Conservation (phyloP, 2,888 invertebrate genomes). For the Thysanoteuthis rhombus region DNA sequence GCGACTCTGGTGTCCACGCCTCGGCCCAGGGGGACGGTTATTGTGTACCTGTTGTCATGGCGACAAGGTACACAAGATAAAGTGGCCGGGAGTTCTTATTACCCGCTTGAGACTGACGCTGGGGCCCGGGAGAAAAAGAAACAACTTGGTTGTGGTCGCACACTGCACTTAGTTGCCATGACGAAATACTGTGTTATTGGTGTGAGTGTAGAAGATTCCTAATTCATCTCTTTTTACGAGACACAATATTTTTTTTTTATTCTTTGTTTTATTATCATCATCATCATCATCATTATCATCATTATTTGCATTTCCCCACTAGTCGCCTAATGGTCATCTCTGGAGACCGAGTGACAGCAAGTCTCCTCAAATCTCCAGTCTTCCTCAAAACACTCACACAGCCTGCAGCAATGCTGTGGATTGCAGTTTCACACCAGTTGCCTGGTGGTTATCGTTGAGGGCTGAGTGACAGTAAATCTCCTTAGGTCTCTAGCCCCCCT, state of each 20-base stretch:
- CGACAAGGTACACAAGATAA: background rate
- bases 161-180: conserved; percentile 12
- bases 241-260: background rate
- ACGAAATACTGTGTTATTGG: background rate
- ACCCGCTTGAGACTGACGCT: background rate
- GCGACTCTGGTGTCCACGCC: background rate
- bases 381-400: no score
- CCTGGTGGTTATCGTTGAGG: no score
- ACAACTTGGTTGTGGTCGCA: background rate
- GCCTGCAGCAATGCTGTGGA: no score
- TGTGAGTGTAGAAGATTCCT: background rate
- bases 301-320: no score
- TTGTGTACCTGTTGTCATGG: background rate
- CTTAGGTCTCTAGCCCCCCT: no score
- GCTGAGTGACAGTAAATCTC: no score
- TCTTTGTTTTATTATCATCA: background rate
- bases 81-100: background rate
- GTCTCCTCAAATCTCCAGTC: no score
- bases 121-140: no score
- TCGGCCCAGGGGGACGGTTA: background rate
- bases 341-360: no score
- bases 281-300: background rate
- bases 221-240: background rate
- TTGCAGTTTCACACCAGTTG: no score
- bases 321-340: no score